These are phyloP conservation scores for Cremastinae sp. DNA, from an alignment of 2,888 invertebrate genomes.

Conservation along the genomic window DNA sequence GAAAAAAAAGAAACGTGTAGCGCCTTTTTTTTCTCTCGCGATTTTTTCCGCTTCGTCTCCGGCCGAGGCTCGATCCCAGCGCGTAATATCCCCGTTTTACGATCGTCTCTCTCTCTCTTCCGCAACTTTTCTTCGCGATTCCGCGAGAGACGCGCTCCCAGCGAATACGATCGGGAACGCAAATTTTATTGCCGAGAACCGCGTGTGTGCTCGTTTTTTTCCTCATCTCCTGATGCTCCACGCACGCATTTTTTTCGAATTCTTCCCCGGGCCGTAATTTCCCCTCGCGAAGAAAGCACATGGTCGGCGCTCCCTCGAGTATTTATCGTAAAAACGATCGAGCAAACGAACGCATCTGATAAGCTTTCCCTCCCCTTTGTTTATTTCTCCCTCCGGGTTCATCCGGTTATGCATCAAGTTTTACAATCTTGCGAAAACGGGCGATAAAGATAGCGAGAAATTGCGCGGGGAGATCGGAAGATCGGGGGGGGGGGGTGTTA, in stretches of 20 bases:
- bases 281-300: background rate
- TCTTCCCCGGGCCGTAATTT: background rate
- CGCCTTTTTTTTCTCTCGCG: background rate
- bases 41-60: background rate
- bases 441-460: slow-evolving; percentile 40
- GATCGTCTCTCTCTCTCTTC: background rate
- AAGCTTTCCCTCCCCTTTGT: slow-evolving; percentile 27
- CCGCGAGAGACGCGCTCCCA: background rate
- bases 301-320: background rate
- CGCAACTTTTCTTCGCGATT: background rate
- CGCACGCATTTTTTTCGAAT: background rate
- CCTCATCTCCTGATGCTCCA: slow-evolving; percentile 13
- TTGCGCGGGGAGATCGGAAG: background rate
- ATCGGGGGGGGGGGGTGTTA: background rate
- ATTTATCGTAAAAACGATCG: slow-evolving; percentile 34
- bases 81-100: no score
- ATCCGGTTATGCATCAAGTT: slow-evolving; percentile 30
- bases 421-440: slow-evolving; percentile 36
- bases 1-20: background rate
- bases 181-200: no score
- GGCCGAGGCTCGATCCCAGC: no score
- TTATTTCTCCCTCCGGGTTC: slow-evolving; percentile 35
- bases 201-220: background rate
- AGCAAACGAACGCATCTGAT: slow-evolving; percentile 42
- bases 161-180: no score